A percentile compares a stretch with the other conserved stretches of the same genome.
Conservation (phyloP, 2,888 invertebrate genomes). For the Junonia oenone region DNA sequence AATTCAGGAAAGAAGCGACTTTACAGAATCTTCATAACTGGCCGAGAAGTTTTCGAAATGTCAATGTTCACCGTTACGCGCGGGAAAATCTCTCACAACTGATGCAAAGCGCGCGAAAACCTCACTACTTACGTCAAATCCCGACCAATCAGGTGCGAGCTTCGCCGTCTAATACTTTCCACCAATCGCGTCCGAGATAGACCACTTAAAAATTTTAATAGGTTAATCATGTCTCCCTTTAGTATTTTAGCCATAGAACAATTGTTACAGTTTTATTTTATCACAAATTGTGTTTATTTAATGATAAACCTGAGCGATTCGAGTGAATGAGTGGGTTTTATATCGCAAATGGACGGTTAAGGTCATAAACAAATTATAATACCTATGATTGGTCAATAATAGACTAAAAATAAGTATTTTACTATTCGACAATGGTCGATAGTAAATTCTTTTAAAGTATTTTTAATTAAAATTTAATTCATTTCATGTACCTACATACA, state of each 20-base stretch:
- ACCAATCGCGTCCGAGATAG: constrained; percentile 56
- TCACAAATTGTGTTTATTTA: constrained; percentile 2
- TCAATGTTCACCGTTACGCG: constrained; percentile 37
- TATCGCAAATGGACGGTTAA: not conserved
- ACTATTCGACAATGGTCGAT: no score
- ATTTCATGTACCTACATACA: no score
- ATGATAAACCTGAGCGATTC: constrained; percentile 8
- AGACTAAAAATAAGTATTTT: no score
- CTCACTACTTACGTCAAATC: constrained; percentile 55
- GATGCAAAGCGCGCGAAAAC: constrained; percentile 71
- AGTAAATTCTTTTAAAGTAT: no score
- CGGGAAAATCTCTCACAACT: constrained; percentile 61
- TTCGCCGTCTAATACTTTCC: constrained; percentile 30
- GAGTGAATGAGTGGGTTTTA: not conserved
- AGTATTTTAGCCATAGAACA: constrained; percentile 13
- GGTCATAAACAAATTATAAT: not conserved
- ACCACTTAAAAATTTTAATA: constrained; percentile 69
- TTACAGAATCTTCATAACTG: constrained; percentile 15
- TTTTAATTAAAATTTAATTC: no score
- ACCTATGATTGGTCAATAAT: no score
- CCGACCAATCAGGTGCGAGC: constrained; percentile 57
- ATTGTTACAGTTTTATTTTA: constrained; percentile 15
- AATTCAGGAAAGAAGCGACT: constrained; percentile 2
- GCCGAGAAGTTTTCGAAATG: constrained; percentile 11
- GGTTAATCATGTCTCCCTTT: constrained; percentile 64